Percentiles rank a stretch among this genome's conserved stretches.
phyloP scores from a whole-genome alignment of 2,797 vertebrate genomes.

The Poecilia picta region DNA sequence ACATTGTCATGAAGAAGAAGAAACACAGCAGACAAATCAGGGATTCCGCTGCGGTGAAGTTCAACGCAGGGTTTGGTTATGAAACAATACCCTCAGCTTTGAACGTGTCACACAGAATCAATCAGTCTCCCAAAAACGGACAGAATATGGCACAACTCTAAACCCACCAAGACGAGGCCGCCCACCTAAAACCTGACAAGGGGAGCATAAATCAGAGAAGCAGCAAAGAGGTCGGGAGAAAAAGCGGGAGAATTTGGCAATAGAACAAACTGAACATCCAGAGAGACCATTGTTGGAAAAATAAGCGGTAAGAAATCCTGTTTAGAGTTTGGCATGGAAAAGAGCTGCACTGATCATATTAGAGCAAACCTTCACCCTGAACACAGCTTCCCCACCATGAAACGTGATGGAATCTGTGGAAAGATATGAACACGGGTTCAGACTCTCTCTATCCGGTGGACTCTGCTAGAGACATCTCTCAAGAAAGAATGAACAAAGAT shows the following conservation, averaged over 20 bases:
- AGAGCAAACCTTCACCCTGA: slow-evolving; percentile 1
- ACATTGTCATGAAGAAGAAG: neutral
- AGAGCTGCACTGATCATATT: neutral
- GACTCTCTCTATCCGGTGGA: neutral
- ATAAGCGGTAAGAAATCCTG: neutral
- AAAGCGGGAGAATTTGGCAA: neutral
- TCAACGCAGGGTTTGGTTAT: neutral
- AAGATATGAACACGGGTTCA: neutral
- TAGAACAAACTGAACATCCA: neutral
- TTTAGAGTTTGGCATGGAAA: neutral
- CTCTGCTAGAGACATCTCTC: neutral
- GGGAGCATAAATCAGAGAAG: neutral
- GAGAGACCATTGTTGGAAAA: neutral
- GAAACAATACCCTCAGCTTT: neutral
- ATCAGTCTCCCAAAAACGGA: neutral
- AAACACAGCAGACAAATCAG: neutral
- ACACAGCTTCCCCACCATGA: neutral
- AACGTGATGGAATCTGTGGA: neutral
- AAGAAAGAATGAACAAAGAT: neutral
- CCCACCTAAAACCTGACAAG: neutral
- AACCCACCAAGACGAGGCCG: neutral
- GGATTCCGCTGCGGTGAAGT: neutral
- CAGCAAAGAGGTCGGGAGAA: neutral
- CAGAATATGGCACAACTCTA: neutral
- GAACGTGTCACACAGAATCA: neutral